Evolutionary conservation across 2,797 vertebrate species (phyloP).

Genomic region (Enteromius afrohamiltoni): DNA sequence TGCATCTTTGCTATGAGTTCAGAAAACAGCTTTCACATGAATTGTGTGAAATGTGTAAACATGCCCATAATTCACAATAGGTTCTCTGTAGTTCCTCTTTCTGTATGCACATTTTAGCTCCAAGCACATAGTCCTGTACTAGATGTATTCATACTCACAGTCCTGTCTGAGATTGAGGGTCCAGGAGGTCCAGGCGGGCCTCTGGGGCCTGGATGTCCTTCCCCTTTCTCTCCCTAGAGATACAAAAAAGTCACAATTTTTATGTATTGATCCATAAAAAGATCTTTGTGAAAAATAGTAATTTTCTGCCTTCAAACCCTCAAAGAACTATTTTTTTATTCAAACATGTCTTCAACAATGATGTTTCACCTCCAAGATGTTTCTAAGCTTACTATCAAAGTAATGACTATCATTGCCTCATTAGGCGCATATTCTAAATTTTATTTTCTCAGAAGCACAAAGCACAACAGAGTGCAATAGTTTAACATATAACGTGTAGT

Average conservation of each 20-base stretch:
- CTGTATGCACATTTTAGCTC: neutral
- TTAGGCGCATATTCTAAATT: neutral
- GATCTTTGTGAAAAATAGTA: neutral
- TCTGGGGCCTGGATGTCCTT: constrained; percentile 77
- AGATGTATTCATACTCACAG: constrained; percentile 68
- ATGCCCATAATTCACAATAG: neutral
- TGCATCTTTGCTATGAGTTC: neutral
- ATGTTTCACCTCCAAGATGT: neutral
- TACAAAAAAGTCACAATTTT: neutral
- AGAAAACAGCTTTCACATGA: neutral
- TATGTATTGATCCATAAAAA: neutral
- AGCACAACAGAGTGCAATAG: neutral
- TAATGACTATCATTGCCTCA: neutral
- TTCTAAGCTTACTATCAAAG: neutral
- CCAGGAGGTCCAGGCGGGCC: constrained; percentile 90
- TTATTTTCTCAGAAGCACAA: neutral
- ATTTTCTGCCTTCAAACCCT: neutral
- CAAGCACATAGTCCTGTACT: neutral
- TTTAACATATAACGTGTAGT: neutral
- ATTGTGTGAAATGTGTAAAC: neutral
- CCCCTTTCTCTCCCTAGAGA: constrained; percentile 84
- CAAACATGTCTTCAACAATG: neutral
- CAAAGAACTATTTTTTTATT: neutral
- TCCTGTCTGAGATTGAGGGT: constrained; percentile 64
- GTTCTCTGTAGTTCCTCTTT: neutral